These are phyloP conservation scores for Parazoanthus darwini DNA, from an alignment of 92 coral and sea anemone species.

Conservation along the genomic window DNA sequence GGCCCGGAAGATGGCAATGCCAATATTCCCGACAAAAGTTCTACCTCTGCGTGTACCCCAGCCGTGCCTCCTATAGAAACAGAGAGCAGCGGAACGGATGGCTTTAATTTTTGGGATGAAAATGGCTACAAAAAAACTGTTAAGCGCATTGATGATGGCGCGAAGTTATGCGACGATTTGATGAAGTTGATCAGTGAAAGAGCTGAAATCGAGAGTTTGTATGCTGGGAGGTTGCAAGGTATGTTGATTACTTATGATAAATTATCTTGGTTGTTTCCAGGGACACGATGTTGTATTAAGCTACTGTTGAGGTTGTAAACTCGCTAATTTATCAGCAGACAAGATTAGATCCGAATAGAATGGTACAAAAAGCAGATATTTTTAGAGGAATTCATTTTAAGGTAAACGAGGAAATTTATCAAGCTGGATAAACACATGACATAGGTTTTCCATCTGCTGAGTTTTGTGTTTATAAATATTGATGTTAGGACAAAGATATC, in stretches of 20 bases:
- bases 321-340: neutral
- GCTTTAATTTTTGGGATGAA: conserved; percentile 83
- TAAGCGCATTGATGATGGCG: conserved; percentile 91
- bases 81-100: conserved; percentile 13
- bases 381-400: too few species aligned
- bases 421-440: neutral
- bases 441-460: neutral
- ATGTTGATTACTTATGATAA: neutral
- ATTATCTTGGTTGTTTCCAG: conserved; percentile 12
- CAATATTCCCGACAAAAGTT: neutral
- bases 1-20: neutral
- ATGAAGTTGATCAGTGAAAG: conserved; percentile 80
- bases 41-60: neutral
- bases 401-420: neutral
- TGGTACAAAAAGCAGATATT: neutral
- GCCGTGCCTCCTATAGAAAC: neutral
- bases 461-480: neutral
- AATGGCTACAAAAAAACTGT: conserved; percentile 82
- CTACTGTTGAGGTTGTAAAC: too few species aligned
- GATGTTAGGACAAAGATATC: neutral
- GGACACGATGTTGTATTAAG: neutral
- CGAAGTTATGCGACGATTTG: conserved; percentile 84
- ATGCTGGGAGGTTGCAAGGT: conserved; percentile 81
- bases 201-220: conserved; percentile 82
- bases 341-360: neutral